Evolutionary conservation across 2,888 invertebrate genomes (phyloP).

Genomic region (Graphium colonna): DNA sequence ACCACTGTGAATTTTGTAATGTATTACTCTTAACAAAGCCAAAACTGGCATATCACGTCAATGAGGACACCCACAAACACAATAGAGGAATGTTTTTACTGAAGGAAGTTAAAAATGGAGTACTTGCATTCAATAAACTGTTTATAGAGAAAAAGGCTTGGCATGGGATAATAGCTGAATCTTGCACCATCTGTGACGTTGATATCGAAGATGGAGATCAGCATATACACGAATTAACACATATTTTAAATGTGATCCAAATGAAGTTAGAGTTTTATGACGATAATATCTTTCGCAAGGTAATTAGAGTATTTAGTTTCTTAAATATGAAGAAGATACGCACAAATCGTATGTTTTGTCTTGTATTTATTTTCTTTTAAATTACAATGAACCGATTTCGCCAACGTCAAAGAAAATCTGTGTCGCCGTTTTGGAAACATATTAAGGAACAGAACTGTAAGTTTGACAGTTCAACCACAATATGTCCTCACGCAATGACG

Average conservation of each 20-base stretch:
- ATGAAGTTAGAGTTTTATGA: conserved; percentile 39
- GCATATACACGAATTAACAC: conserved; percentile 39
- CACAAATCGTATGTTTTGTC: too few relatives aligned
- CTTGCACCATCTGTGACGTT: conserved; percentile 45
- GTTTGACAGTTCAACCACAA: too few relatives aligned
- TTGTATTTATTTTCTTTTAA: too few relatives aligned
- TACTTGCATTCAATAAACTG: conserved; percentile 41
- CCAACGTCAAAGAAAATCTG: too few relatives aligned
- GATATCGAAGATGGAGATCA: conserved; percentile 40
- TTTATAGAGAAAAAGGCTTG: conserved; percentile 44
- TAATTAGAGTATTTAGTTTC: too few relatives aligned
- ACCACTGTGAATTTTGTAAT: conserved; percentile 53
- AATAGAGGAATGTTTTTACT: conserved; percentile 37
- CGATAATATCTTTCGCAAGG: conserved; percentile 44
- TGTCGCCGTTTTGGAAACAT: too few relatives aligned
- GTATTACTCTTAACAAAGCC: conserved; percentile 38
- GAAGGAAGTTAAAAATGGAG: conserved; percentile 29
- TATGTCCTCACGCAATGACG: too few relatives aligned
- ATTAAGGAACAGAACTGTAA: too few relatives aligned
- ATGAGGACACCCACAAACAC: conserved; percentile 37
- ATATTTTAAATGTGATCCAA: conserved; percentile 45
- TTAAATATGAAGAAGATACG: too few relatives aligned
- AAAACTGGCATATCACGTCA: conserved; percentile 43
- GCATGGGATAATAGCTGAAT: conserved; percentile 46
- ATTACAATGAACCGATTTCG: too few relatives aligned